Conservation (phyloP, 1,140 invertebrate species). For the Centruroides sculpturatus region DNA sequence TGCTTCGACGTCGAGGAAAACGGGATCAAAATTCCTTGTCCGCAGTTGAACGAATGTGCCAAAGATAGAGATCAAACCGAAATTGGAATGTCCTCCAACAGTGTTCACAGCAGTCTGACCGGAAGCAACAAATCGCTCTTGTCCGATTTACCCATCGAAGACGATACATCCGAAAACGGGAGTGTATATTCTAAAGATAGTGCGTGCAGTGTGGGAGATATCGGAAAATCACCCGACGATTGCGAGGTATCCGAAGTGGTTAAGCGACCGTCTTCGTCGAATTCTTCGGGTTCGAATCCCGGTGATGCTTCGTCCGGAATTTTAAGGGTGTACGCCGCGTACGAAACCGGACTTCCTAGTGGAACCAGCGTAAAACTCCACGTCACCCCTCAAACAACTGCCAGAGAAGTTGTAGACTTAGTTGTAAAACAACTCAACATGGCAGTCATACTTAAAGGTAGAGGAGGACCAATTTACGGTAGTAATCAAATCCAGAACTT, state of each 20-base stretch:
- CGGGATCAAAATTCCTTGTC: no score
- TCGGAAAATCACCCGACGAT: background rate
- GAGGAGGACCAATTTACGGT: slow-evolving; percentile 67
- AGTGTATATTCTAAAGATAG: slow-evolving; percentile 7
- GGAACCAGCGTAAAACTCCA: slow-evolving; percentile 86
- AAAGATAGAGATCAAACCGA: background rate
- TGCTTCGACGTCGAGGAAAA: background rate
- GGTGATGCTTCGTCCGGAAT: slow-evolving; percentile 23
- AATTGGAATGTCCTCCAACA: background rate
- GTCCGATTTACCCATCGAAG: background rate
- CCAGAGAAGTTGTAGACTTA: slow-evolving; percentile 80
- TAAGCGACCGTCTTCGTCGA: background rate
- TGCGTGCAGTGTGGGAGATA: background rate
- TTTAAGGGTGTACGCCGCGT: slow-evolving; percentile 74
- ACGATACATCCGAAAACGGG: background rate
- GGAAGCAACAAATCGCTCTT: slow-evolving; percentile 11
- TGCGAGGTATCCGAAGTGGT: background rate
- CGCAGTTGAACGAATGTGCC: background rate
- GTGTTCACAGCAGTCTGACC: slow-evolving; percentile 4
- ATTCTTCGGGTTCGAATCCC: background rate
- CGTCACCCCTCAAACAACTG: slow-evolving; percentile 75
- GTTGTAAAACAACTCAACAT: slow-evolving; percentile 89
- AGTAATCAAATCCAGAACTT: slow-evolving; percentile 51
- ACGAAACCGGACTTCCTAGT: slow-evolving; percentile 78
- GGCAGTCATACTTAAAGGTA: slow-evolving; percentile 70